A percentile compares a stretch with the other conserved stretches of the same genome.
Conservation (phyloP, 2,888 invertebrate genomes). For the Scaptodrosophila latifasciaeformis region DNA sequence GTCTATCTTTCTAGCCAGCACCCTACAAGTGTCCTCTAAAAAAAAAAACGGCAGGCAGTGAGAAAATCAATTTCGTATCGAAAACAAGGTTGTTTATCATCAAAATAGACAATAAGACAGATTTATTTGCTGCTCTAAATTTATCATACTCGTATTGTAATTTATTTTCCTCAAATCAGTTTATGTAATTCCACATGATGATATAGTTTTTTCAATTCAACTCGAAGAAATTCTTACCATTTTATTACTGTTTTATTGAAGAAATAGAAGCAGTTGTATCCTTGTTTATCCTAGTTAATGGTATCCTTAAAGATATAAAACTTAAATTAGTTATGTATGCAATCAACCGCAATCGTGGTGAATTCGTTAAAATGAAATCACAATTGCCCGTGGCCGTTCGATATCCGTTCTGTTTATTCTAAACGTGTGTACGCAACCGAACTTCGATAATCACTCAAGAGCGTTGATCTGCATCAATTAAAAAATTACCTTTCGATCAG, state of each 20-base stretch:
- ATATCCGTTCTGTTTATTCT: too few species aligned
- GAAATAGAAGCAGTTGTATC: constrained; percentile 3
- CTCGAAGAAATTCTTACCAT: constrained; percentile 59
- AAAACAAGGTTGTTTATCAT: constrained; percentile 48
- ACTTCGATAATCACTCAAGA: constrained; percentile 67
- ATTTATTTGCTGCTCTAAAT: constrained; percentile 33
- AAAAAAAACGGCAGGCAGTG: not conserved
- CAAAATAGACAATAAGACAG: constrained; percentile 32
- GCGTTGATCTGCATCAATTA: constrained; percentile 63
- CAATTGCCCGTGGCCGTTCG: too few species aligned
- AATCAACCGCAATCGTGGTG: too few species aligned
- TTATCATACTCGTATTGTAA: constrained; percentile 11
- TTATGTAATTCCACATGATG: constrained; percentile 2
- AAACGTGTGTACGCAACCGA: constrained; percentile 61
- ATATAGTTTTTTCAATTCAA: too few species aligned
- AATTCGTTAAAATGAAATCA: too few species aligned
- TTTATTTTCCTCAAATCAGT: not conserved
- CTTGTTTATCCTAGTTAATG: constrained; percentile 9
- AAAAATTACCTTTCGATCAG: constrained; percentile 71
- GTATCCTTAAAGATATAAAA: constrained; percentile 10
- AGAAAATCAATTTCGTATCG: constrained; percentile 20
- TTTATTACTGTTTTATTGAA: constrained; percentile 15
- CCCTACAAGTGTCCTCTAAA: constrained; percentile 63
- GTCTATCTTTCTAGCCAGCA: too few species aligned
- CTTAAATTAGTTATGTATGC: too few species aligned